phyloP scores from a whole-genome alignment of 2,888 invertebrate species.

The Sialis fuliginosa region DNA sequence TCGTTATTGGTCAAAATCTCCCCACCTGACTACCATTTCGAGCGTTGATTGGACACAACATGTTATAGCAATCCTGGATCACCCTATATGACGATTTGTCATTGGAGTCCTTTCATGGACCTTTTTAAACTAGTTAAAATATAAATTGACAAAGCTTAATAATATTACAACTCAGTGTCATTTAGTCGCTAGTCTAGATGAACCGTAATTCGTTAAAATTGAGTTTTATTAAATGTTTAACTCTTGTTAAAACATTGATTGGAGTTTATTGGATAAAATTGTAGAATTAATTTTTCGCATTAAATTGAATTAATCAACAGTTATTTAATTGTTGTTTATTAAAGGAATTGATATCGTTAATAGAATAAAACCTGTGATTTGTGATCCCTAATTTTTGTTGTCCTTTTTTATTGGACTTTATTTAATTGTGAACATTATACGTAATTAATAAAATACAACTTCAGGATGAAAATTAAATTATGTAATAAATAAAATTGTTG shows the following conservation, averaged over 20 bases:
- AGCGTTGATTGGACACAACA: background rate
- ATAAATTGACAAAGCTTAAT: constrained; percentile 28
- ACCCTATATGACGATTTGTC: background rate
- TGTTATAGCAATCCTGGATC: background rate
- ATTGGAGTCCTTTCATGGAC: constrained; percentile 1
- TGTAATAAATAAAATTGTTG: background rate
- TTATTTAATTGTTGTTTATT: constrained; percentile 4
- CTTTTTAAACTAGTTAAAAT: constrained; percentile 17
- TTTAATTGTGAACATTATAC: too few relatives aligned
- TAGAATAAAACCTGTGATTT: background rate
- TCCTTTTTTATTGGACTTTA: too few relatives aligned
- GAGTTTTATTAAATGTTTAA: constrained; percentile 6
- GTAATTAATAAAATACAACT: too few relatives aligned
- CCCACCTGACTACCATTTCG: background rate
- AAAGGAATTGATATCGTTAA: constrained; percentile 1
- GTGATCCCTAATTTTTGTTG: too few relatives aligned
- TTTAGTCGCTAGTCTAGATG: constrained; percentile 5
- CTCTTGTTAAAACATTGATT: constrained; percentile 6
- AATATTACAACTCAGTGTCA: constrained; percentile 26
- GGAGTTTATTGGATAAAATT: constrained; percentile 7
- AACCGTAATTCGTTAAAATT: constrained; percentile 5
- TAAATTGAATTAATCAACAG: constrained; percentile 6
- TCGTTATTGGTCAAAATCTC: constrained; percentile 1
- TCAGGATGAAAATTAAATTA: too few relatives aligned
- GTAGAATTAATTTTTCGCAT: constrained; percentile 7